A percentile compares a stretch with the other conserved stretches of the same genome.
Conservation (phyloP, 2,113 vertebrate genomes). For the Phrynosoma blainvillii region DNA sequence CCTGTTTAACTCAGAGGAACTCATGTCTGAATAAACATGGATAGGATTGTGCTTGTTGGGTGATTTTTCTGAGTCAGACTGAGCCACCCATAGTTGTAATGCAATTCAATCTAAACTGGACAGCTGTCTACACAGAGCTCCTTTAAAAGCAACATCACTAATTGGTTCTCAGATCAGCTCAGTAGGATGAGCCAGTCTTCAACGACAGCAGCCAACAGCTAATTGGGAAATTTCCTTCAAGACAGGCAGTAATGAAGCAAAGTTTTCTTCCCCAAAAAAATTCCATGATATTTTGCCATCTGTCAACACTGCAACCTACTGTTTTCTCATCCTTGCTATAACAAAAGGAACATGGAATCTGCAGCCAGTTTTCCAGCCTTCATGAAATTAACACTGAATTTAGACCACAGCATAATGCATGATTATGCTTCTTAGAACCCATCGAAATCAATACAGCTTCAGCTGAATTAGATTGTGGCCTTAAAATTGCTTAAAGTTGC, state of each 20-base stretch:
- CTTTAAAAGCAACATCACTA: background rate
- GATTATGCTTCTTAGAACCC: slow-evolving; percentile 7
- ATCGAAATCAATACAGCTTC: slow-evolving; percentile 6
- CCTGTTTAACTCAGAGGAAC: too few relatives aligned
- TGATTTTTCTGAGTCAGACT: background rate
- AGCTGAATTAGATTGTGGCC: background rate
- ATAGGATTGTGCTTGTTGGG: background rate
- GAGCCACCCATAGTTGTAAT: background rate
- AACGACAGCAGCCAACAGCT: background rate
- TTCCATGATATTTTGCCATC: background rate
- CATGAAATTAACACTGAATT: slow-evolving; percentile 3
- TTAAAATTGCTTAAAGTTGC: background rate
- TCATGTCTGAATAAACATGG: background rate
- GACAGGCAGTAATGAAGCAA: background rate
- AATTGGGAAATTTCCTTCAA: background rate
- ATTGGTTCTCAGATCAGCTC: background rate
- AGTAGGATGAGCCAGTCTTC: background rate
- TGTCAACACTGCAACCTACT: background rate
- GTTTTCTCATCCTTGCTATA: background rate
- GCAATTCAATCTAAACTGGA: background rate
- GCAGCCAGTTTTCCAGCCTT: background rate
- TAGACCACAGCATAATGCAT: background rate
- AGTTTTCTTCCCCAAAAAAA: background rate
- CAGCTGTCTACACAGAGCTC: background rate
- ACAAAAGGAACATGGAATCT: background rate